Conservation (phyloP, 2,797 vertebrate species). For the Sebastes flavidus region DNA sequence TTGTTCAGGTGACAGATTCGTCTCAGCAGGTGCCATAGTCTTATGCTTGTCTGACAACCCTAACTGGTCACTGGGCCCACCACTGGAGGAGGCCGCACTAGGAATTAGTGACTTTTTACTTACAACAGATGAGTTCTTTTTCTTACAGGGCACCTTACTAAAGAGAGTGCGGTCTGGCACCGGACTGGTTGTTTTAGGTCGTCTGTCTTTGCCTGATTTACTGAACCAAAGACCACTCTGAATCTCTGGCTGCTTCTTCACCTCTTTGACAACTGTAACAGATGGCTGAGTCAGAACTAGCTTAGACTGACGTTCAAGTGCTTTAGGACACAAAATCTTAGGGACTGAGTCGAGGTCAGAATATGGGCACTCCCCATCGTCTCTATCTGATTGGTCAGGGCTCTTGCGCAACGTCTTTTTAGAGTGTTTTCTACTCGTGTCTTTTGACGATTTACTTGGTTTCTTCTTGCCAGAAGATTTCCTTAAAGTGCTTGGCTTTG, state of each 20-base stretch:
- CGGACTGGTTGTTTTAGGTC: conserved; percentile 75
- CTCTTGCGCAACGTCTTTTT: conserved; percentile 47
- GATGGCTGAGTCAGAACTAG: conserved; percentile 38
- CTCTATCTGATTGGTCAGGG: conserved; percentile 44
- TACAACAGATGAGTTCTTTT: conserved; percentile 65
- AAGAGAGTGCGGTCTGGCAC: conserved; percentile 80
- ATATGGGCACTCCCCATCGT: conserved; percentile 76
- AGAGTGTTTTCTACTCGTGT: conserved; percentile 54
- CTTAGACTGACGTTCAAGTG: conserved; percentile 72
- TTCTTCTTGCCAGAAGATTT: conserved; percentile 76
- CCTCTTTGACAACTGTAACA: conserved; percentile 66
- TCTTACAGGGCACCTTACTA: conserved; percentile 75
- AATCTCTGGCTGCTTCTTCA: conserved; percentile 75
- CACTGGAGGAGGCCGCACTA: background rate
- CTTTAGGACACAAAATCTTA: conserved; percentile 84
- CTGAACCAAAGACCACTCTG: conserved; percentile 85
- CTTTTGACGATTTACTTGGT: conserved; percentile 57
- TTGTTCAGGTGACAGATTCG: conserved; percentile 22
- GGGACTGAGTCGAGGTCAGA: conserved; percentile 85
- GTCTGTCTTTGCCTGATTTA: conserved; percentile 81
- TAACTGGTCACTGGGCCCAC: conserved; percentile 25
- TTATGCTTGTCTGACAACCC: conserved; percentile 43
- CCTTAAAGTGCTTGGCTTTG: conserved; percentile 72
- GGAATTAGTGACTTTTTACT: conserved; percentile 58
- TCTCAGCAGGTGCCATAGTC: conserved; percentile 28